A percentile compares a stretch with the other conserved stretches of the same genome.
Evolutionary conservation across 2,797 vertebrate species (phyloP).

Genomic region (Amblyraja radiata): DNA sequence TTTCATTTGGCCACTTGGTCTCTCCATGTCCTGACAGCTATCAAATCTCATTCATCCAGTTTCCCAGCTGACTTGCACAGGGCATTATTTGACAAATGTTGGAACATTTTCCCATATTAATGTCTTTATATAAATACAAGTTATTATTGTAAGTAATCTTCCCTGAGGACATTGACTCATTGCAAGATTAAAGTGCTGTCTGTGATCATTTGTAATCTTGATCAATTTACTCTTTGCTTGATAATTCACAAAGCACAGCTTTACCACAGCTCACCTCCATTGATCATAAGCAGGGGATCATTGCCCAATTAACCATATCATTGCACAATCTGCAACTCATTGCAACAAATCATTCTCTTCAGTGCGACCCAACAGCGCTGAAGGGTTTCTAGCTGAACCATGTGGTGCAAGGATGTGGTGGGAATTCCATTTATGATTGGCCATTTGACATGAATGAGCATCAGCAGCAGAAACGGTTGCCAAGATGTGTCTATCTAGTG

Average conservation of each 20-base stretch:
- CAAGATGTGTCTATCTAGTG: neutral
- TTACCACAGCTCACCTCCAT: neutral
- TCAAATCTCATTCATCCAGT: no score
- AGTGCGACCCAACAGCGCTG: neutral
- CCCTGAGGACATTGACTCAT: neutral
- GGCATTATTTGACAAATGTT: no score
- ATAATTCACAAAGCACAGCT: neutral
- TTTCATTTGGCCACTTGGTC: no score
- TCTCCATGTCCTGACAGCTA: no score
- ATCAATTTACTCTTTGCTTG: neutral
- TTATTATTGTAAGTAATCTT: no score
- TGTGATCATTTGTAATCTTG: neutral
- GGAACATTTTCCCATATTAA: no score
- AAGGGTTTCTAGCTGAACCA: neutral
- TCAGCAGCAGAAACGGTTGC: no score
- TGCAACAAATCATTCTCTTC: neutral
- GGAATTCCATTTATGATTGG: neutral
- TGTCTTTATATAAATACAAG: no score
- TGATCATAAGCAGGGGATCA: neutral
- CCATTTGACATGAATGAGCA: neutral
- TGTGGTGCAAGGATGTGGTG: neutral
- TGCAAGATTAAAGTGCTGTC: neutral
- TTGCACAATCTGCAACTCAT: neutral
- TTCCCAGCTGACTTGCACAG: no score
- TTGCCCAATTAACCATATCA: neutral